These are phyloP conservation scores for Idaea biselata DNA, from an alignment of 2,888 invertebrate genomes.

Conservation along the genomic window DNA sequence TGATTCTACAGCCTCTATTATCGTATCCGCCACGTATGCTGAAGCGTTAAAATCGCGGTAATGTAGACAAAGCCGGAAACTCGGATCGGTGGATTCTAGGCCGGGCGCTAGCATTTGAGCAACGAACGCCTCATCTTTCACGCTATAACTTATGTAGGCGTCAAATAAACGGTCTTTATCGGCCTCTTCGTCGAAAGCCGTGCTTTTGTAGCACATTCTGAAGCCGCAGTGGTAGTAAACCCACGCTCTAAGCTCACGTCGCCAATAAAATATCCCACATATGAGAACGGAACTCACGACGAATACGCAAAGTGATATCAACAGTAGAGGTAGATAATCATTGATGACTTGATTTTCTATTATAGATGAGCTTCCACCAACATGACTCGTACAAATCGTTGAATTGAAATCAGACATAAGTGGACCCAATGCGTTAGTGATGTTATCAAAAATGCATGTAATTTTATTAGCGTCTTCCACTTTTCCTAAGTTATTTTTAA, in stretches of 20 bases:
- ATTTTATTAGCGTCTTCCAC: slow-evolving; percentile 89
- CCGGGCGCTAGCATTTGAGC: slow-evolving; percentile 93
- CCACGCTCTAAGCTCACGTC: slow-evolving; percentile 91
- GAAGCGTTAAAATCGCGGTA: slow-evolving; percentile 95
- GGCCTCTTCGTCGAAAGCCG: slow-evolving; percentile 89
- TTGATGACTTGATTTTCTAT: slow-evolving; percentile 89
- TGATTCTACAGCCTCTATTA: slow-evolving; percentile 94
- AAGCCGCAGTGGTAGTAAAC: slow-evolving; percentile 92
- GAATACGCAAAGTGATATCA: slow-evolving; percentile 89
- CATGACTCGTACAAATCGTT: slow-evolving; percentile 87
- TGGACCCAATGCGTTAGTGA: slow-evolving; percentile 85
- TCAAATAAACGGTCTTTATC: slow-evolving; percentile 94
- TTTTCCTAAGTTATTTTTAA: slow-evolving; percentile 88
- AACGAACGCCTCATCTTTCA: slow-evolving; percentile 95
- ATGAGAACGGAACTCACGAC: slow-evolving; percentile 87
- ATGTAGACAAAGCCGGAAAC: slow-evolving; percentile 93
- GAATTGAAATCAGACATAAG: slow-evolving; percentile 89
- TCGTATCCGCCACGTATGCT: slow-evolving; percentile 94
- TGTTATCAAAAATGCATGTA: slow-evolving; percentile 87
- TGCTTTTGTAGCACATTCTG: slow-evolving; percentile 91
- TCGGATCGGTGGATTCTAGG: slow-evolving; percentile 89
- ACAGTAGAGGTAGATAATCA: slow-evolving; percentile 88
- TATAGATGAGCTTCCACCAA: slow-evolving; percentile 86
- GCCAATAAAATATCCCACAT: slow-evolving; percentile 89
- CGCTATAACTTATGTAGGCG: slow-evolving; percentile 96